Evolutionary conservation across 2,888 invertebrate genomes (phyloP), one percentile per base, ranked within the genome.

Genomic region (Meteorus colon): DNA sequence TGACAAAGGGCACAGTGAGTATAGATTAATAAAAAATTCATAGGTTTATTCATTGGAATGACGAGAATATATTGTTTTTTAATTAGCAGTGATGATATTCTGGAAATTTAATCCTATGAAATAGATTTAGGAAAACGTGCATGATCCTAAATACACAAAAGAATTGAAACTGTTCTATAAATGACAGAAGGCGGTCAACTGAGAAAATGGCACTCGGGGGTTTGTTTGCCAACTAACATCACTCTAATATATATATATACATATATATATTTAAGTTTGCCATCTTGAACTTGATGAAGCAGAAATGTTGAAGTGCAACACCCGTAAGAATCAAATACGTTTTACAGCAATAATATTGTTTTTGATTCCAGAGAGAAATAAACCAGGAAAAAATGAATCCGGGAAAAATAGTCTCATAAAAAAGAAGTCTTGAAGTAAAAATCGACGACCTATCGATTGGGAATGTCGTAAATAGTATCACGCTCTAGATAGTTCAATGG

Each of bases 111-210:
- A 65, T 65, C 37, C 37, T 41, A 37, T 10, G 19, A n/a, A 65
- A 37, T 65, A 19, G 65, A 65, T 65, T 34, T 63, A 16, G 1
- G 4, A n/a, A 37, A n/a, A 24, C 24, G 62, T 29, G 12, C 12
- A 19, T 31, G 65, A 41, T 65, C 37, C 65, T 37, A 37, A 65
- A 19, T 37, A 65, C 65, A 65, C 65, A 41, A 4, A 12, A 41
- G 37, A 65, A 65, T 65, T 65, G 65, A n/a, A 65, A n/a, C n/a
- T 37, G 41, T 12, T 16, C 16, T n/a, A 16, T 16, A 24, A 37
- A 65, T 34, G 65, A 37, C 37, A 37, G n/a, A 16, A 41, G 19
- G 65, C 65, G 41, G 65, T 65, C 65, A 65, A 65, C n/a, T 10
- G 65, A 19, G 65, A 19, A 65, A 65, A 65, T 65, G 19, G 37